Conservation (phyloP, 2,113 vertebrate genomes). For the Narcine bancroftii region DNA sequence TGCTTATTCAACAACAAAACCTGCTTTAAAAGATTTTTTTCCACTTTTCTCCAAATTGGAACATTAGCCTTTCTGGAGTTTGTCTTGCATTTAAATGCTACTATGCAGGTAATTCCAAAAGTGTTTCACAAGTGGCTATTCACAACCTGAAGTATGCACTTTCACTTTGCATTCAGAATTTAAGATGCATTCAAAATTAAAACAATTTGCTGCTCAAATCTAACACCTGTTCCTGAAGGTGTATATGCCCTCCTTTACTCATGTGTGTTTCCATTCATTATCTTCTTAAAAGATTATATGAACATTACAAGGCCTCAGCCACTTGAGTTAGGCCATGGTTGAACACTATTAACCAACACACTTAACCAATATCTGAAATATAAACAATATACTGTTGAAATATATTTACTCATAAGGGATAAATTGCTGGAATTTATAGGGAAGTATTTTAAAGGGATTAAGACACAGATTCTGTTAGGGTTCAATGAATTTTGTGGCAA, state of each 20-base stretch:
- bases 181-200: constrained; percentile 19
- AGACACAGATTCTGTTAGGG: no score
- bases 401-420: background rate
- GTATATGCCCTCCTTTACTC: background rate
- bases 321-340: background rate
- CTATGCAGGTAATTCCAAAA: background rate
- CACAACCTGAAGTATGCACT: background rate
- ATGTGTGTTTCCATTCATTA: background rate
- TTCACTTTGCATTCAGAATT: background rate
- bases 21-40: background rate
- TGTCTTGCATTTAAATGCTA: constrained; percentile 24
- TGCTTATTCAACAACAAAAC: constrained; percentile 27
- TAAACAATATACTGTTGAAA: background rate
- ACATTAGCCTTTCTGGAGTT: constrained; percentile 1
- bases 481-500: no score
- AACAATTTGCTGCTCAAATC: background rate
- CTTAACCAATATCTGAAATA: background rate
- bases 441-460: no score
- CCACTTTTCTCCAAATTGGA: background rate
- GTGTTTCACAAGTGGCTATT: constrained; percentile 12
- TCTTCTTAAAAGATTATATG: background rate
- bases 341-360: background rate
- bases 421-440: no score
- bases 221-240: background rate
- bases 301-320: background rate